Conservation (phyloP, 2,797 vertebrate species). For the Halcyon badia region DNA sequence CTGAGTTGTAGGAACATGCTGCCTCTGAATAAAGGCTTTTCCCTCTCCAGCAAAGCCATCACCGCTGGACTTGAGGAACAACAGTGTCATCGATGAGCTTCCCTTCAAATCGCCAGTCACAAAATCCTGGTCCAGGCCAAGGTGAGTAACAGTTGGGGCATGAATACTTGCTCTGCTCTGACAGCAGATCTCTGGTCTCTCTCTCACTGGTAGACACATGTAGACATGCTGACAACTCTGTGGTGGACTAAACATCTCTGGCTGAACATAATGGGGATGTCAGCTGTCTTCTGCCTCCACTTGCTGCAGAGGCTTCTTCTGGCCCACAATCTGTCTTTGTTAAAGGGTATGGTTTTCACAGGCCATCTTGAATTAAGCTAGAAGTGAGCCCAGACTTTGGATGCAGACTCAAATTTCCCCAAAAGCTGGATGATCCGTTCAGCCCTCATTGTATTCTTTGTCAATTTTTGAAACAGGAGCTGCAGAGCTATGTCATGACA, state of each 20-base stretch:
- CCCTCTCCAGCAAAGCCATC: constrained; percentile 90
- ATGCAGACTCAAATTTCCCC: neutral
- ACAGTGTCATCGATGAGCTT: constrained; percentile 95
- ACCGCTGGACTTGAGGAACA: constrained; percentile 93
- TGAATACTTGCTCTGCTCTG: neutral
- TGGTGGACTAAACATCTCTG: neutral
- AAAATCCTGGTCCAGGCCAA: constrained; percentile 95
- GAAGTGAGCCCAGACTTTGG: neutral
- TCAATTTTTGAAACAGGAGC: neutral
- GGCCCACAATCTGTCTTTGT: neutral
- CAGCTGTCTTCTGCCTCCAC: neutral
- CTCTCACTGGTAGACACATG: neutral
- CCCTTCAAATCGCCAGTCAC: constrained; percentile 97
- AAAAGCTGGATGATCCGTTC: neutral
- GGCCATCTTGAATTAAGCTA: neutral
- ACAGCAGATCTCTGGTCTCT: neutral
- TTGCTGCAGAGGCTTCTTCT: neutral
- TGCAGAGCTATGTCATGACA: neutral
- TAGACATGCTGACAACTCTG: neutral
- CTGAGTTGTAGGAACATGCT: neutral
- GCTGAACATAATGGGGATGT: neutral
- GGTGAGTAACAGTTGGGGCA: constrained; percentile 83
- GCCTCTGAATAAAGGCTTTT: constrained; percentile 14
- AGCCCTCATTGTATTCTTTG: neutral
- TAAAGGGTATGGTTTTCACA: neutral